Evolutionary conservation across 2,888 invertebrate genomes (phyloP).

Genomic region (Eurytoma adleriae): DNA sequence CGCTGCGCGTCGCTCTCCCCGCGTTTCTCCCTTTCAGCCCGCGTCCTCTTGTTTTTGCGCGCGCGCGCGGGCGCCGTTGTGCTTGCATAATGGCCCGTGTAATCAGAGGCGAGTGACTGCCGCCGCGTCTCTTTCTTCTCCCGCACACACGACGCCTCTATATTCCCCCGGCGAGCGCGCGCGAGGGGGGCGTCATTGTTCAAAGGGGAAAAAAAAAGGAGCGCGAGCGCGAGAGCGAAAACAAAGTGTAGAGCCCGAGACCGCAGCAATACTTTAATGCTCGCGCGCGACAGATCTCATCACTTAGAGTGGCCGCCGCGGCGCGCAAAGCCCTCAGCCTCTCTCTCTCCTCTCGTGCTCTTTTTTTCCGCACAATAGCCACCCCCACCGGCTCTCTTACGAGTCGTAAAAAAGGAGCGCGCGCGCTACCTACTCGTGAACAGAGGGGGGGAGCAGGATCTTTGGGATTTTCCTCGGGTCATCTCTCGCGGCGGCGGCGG

Average conservation of each 20-base stretch:
- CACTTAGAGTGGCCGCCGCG: constrained; percentile 70
- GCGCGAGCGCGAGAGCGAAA: constrained; percentile 25
- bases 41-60: constrained; percentile 22
- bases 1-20: neutral
- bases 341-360: no score
- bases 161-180: neutral
- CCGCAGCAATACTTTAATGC: constrained; percentile 71
- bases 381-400: no score
- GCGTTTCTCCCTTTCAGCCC: neutral
- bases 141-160: neutral
- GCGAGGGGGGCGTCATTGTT: constrained; percentile 27
- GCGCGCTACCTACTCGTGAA: neutral
- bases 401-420: neutral
- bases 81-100: constrained; percentile 75
- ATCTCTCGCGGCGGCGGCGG: constrained; percentile 1
- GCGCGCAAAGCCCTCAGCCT: neutral
- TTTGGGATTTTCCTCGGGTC: constrained; percentile 31
- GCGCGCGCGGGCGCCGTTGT: constrained; percentile 67
- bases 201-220: constrained; percentile 13
- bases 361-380: constrained; percentile 1
- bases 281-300: constrained; percentile 69
- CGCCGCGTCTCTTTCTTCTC: constrained; percentile 49
- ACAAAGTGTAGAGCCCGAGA: constrained; percentile 38
- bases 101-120: constrained; percentile 75
- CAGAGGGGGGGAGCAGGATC: neutral